A percentile compares a stretch with the other conserved stretches of the same genome.
Conservation (phyloP, 2,888 invertebrate genomes). For the Sylvicola cinctus region DNA sequence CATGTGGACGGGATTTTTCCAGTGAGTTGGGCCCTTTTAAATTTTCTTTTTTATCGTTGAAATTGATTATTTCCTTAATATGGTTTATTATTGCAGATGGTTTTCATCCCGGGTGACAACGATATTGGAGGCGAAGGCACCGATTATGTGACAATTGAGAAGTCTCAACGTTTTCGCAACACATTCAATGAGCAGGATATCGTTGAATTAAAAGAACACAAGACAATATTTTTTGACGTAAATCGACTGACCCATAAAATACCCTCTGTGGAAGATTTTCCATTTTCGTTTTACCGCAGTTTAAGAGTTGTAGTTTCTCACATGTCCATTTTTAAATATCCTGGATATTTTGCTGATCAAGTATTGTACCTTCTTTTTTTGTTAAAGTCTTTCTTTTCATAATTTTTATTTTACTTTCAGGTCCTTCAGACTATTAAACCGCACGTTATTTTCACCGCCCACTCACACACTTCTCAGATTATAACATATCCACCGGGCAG, state of each 20-base stretch:
- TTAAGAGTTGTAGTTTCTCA: conserved; percentile 45
- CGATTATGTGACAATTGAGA: conserved; percentile 39
- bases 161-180: conserved; percentile 48
- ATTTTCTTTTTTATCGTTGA: not conserved
- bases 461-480: conserved; percentile 32
- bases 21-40: conserved; percentile 11
- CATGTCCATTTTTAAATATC: conserved; percentile 34
- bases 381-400: not conserved
- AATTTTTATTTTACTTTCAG: conserved; percentile 20
- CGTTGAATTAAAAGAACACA: conserved; percentile 31
- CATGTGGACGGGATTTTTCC: conserved; percentile 17
- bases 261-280: conserved; percentile 29
- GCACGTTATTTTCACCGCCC: conserved; percentile 46
- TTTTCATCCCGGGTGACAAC: conserved; percentile 90
- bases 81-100: conserved; percentile 30
- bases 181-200: conserved; percentile 51
- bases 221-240: conserved; percentile 48
- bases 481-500: conserved; percentile 5
- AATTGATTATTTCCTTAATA: not conserved
- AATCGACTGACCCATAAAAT: conserved; percentile 45
- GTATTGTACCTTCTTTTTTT: conserved; percentile 14
- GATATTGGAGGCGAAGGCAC: conserved; percentile 90
- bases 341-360: conserved; percentile 25
- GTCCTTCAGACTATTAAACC: conserved; percentile 41
- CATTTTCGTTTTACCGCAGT: conserved; percentile 14